phyloP scores from a whole-genome alignment of 2,113 vertebrate genomes.

The Entosphenus tridentatus region DNA sequence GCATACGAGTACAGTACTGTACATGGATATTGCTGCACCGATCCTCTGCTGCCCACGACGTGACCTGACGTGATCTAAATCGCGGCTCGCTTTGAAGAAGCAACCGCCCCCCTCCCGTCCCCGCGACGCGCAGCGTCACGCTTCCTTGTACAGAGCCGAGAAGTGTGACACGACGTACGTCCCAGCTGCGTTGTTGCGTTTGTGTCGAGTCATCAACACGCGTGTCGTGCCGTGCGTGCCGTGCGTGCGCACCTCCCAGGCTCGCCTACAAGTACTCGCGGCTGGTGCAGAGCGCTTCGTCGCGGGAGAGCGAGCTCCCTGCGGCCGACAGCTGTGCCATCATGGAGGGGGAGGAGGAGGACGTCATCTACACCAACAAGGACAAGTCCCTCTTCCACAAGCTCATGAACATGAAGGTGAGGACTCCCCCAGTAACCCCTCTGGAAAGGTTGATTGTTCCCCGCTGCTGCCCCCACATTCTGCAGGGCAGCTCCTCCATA shows the following conservation, averaged over 20 bases:
- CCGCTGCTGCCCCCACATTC: too few species aligned
- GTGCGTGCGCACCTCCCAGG: constrained; percentile 18
- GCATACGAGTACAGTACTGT: too few species aligned
- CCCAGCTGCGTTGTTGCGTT: too few species aligned
- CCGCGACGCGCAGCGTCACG: too few species aligned
- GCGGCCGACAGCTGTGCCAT: constrained; percentile 89
- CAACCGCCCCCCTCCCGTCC: too few species aligned
- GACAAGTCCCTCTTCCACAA: neutral
- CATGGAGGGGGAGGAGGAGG: constrained; percentile 90
- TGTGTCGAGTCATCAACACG: neutral
- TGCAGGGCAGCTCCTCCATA: too few species aligned
- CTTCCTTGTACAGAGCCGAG: too few species aligned
- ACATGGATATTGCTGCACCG: too few species aligned
- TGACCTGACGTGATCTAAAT: too few species aligned
- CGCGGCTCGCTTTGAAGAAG: too few species aligned
- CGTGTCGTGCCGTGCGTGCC: neutral
- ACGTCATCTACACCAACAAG: neutral
- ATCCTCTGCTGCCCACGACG: too few species aligned
- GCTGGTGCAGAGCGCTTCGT: constrained; percentile 71
- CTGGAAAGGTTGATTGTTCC: constrained; percentile 11
- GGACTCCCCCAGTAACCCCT: constrained; percentile 68
- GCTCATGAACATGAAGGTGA: constrained; percentile 38
- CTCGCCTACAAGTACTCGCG: constrained; percentile 91
- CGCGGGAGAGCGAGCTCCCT: constrained; percentile 72
- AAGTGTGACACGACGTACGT: too few species aligned